Evolutionary conservation across 1,140 invertebrate genomes (phyloP).

Genomic region (Apolygus lucorum): DNA sequence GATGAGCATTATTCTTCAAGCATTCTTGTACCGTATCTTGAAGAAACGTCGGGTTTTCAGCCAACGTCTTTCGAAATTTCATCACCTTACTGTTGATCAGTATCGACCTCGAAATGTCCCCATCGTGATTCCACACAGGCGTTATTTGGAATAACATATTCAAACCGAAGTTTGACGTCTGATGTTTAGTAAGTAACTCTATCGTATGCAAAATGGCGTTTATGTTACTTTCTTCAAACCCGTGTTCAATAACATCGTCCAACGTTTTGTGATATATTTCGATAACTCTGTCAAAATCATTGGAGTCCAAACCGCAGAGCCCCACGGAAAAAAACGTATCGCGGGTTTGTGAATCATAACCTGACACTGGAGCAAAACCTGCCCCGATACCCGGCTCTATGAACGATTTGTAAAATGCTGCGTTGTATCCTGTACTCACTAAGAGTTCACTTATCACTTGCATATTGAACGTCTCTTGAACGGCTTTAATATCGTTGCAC

Average conservation of each 20-base stretch:
- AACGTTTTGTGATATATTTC: conserved; percentile 66
- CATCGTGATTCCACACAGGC: conserved; percentile 81
- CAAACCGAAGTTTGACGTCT: conserved; percentile 79
- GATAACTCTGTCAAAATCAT: conserved; percentile 64
- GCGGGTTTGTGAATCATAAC: conserved; percentile 64
- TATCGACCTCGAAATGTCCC: conserved; percentile 59
- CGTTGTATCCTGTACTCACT: conserved; percentile 77
- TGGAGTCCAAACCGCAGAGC: conserved; percentile 64
- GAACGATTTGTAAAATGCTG: conserved; percentile 81
- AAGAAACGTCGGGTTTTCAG: conserved; percentile 55
- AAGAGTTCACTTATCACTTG: conserved; percentile 70
- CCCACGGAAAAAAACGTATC: conserved; percentile 80
- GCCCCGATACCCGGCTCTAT: conserved; percentile 81
- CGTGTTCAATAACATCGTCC: conserved; percentile 54
- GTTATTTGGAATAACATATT: conserved; percentile 65
- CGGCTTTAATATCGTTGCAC: conserved; percentile 68
- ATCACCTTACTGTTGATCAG: conserved; percentile 62
- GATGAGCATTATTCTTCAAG: conserved; percentile 73
- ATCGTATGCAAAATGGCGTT: conserved; percentile 79
- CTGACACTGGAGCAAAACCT: conserved; percentile 64
- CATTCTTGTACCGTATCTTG: conserved; percentile 69
- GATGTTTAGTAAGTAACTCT: conserved; percentile 78
- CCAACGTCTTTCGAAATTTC: conserved; percentile 45
- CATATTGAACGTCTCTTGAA: conserved; percentile 57
- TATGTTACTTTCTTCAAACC: conserved; percentile 73